Percentiles rank a stretch among this genome's conserved stretches.
Evolutionary conservation across 2,113 vertebrate species (phyloP).

Genomic region (Myanophis thanlyinensis): DNA sequence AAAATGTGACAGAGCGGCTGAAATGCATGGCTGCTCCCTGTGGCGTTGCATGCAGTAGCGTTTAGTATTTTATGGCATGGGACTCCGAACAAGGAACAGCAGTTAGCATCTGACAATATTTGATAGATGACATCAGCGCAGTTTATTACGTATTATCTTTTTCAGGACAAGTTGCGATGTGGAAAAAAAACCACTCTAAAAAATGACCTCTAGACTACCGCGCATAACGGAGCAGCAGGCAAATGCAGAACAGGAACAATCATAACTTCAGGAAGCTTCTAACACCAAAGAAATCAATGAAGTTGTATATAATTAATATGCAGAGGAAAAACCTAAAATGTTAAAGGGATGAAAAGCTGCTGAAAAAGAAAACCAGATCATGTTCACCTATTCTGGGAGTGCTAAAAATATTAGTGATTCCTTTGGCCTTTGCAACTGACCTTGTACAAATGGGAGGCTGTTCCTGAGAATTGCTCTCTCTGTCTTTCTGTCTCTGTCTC

Average conservation of each 20-base stretch:
- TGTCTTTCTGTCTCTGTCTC: neutral
- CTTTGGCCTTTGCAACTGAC: neutral
- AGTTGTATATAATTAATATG: neutral
- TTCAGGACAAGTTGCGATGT: neutral
- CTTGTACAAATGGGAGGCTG: neutral
- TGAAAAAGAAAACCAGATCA: neutral
- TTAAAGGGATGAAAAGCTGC: too few species aligned
- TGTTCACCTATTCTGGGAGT: neutral
- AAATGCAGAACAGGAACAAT: neutral
- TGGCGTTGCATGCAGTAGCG: neutral
- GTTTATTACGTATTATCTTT: neutral
- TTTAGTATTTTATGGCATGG: neutral
- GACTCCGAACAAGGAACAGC: neutral
- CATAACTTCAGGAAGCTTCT: neutral
- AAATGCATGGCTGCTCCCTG: neutral
- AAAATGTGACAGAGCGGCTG: neutral
- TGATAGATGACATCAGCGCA: neutral
- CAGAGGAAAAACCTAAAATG: too few species aligned
- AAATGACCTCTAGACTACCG: neutral
- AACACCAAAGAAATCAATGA: neutral
- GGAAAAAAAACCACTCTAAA: neutral
- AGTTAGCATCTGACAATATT: neutral
- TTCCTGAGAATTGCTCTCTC: neutral
- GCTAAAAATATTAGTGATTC: neutral
- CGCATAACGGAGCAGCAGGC: neutral